Conservation (phyloP, 2,113 vertebrate species). For the Hypomesus transpacificus region DNA sequence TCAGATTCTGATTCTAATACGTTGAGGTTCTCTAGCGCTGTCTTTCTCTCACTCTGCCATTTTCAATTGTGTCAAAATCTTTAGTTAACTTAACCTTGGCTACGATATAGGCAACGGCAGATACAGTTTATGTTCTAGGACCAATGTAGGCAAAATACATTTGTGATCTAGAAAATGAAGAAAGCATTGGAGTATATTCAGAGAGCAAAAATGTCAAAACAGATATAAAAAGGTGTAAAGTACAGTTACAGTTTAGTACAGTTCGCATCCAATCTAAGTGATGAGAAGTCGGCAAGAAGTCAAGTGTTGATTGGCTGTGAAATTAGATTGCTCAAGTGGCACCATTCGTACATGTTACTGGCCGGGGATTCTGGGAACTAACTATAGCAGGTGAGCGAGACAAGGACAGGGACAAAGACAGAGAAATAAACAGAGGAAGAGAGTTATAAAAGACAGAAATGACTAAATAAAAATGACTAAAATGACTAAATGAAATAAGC, state of each 20-base stretch:
- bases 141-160: neutral
- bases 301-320: constrained; percentile 48
- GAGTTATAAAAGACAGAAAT: neutral
- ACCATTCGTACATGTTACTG: constrained; percentile 12
- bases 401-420: neutral
- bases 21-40: neutral
- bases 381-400: neutral
- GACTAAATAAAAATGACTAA: no score
- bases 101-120: neutral
- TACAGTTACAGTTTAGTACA: constrained; percentile 9
- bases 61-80: neutral
- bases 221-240: neutral
- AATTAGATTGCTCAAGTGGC: constrained; percentile 31
- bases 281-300: constrained; percentile 45
- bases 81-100: neutral
- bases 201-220: neutral
- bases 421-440: neutral
- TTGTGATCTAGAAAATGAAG: constrained; percentile 26
- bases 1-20: constrained; percentile 14
- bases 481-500: no score
- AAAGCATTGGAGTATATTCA: neutral
- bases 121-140: constrained; percentile 3
- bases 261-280: constrained; percentile 36
- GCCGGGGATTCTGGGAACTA: constrained; percentile 19
- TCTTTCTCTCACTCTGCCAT: neutral